phyloP scores from a whole-genome alignment of 2,113 vertebrate genomes.

The Aspidoscelis tigris region DNA sequence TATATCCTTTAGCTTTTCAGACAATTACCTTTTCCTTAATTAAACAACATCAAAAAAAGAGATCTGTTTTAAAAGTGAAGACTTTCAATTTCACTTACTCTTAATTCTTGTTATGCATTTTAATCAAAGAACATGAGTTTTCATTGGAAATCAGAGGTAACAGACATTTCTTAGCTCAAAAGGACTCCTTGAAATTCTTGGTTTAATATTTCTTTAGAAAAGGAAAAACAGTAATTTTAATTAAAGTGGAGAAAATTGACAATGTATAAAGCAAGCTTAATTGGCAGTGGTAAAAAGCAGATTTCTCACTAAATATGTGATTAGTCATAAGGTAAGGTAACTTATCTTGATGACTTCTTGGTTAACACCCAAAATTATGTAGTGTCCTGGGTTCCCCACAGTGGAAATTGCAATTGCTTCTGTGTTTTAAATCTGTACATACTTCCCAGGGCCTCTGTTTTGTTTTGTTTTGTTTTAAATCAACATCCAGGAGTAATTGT shows the following conservation, averaged over 20 bases:
- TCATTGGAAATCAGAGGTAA: not conserved
- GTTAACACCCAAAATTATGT: no score
- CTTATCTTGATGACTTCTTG: no score
- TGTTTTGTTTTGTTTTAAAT: not conserved
- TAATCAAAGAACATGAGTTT: not conserved
- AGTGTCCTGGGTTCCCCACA: no score
- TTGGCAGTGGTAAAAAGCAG: fast-evolving
- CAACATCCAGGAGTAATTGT: not conserved
- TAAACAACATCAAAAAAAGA: not conserved
- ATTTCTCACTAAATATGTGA: not conserved
- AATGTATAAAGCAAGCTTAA: not conserved
- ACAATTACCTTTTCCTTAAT: no score
- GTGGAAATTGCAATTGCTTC: no score
- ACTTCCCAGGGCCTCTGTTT: not conserved
- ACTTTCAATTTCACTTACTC: not conserved
- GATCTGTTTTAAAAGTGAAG: not conserved
- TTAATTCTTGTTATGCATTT: not conserved
- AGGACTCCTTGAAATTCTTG: not conserved
- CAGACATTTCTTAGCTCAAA: no score
- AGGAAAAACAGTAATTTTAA: not conserved
- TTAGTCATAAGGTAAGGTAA: not conserved
- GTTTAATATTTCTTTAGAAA: not conserved
- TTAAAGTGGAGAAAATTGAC: fast-evolving
- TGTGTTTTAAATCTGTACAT: not conserved
- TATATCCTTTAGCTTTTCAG: no score